Evolutionary conservation across 2,797 vertebrate genomes (phyloP).

Genomic region (Sebastes cheni): DNA sequence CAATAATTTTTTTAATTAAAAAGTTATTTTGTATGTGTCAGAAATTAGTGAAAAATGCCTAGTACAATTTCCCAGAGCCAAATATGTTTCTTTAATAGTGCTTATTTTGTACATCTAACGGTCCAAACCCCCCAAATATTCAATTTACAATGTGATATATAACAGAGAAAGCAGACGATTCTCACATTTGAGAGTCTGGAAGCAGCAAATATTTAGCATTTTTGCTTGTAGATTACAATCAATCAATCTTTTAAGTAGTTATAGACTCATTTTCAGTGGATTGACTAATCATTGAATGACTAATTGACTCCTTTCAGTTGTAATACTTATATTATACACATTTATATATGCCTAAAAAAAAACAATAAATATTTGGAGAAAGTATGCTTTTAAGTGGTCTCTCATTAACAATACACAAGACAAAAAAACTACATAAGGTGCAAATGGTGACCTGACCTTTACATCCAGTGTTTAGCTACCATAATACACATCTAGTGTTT

Average conservation of each 20-base stretch:
- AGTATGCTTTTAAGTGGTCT: background rate
- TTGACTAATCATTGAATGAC: no score
- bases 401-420: no score
- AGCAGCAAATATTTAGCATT: background rate
- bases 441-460: background rate
- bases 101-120: background rate
- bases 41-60: background rate
- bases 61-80: no score
- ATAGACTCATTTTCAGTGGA: no score
- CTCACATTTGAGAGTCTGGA: background rate
- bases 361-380: background rate
- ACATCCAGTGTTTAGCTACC: background rate
- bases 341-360: no score
- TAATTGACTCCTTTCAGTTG: no score
- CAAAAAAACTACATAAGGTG: background rate
- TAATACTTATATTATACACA: no score
- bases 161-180: background rate
- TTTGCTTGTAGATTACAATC: background rate
- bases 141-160: background rate
- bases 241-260: background rate
- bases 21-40: background rate
- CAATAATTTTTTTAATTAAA: no score
- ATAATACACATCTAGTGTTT: background rate
- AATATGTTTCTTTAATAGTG: background rate
- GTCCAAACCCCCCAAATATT: background rate